Conservation (phyloP, 2,888 invertebrate species). For the Eudemis profundana region DNA sequence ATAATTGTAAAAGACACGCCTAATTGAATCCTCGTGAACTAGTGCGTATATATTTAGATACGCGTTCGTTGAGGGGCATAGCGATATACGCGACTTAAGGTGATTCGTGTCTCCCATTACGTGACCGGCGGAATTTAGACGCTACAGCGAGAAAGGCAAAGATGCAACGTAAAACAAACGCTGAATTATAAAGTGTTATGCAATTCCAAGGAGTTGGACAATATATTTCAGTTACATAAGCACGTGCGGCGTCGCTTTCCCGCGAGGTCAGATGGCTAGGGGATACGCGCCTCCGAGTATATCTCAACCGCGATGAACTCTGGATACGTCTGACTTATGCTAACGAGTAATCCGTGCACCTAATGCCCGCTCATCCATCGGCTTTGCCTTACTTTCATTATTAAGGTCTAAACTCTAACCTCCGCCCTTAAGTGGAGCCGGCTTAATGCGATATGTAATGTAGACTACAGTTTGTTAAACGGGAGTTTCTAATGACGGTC, state of each 20-base stretch:
- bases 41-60: background rate
- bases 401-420: conserved; percentile 23
- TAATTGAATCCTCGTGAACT: background rate
- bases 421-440: conserved; percentile 17
- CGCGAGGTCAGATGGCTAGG: conserved; percentile 58
- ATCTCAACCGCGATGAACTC: conserved; percentile 57
- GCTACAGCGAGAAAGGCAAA: background rate
- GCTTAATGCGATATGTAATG: conserved; percentile 30
- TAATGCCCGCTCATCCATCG: conserved; percentile 48
- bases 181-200: conserved; percentile 17
- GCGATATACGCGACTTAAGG: background rate
- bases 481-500: conserved; percentile 43
- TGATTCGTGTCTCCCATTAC: too few relatives aligned
- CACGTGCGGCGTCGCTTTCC: conserved; percentile 44
- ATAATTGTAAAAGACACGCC: conserved; percentile 11
- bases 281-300: conserved; percentile 52
- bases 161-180: background rate
- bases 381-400: conserved; percentile 39
- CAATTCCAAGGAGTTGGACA: conserved; percentile 31
- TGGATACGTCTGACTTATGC: conserved; percentile 54
- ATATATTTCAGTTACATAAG: conserved; percentile 41
- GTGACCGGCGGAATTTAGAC: background rate
- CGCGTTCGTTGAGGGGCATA: background rate
- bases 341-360: conserved; percentile 50
- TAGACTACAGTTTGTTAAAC: conserved; percentile 41